Conservation (phyloP, 1,140 invertebrate species). For the Caenorhabditis inopinata region DNA sequence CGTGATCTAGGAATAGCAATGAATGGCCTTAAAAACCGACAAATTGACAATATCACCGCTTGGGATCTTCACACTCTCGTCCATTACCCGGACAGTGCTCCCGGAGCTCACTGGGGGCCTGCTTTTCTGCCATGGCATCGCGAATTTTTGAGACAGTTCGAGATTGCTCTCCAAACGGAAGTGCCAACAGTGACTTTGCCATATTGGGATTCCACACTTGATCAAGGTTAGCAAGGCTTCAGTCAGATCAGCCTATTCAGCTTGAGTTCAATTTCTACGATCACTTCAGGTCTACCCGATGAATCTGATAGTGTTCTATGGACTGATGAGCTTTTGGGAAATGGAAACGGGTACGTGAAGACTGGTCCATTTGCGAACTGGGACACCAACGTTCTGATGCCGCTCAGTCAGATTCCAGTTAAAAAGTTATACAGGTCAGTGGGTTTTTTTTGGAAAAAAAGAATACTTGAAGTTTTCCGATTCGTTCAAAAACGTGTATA, state of each 20-base stretch:
- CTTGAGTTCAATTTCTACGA: too few species aligned
- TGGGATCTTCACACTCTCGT: conserved; percentile 65
- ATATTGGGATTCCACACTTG: conserved; percentile 67
- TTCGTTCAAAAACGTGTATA: not conserved
- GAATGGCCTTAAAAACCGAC: conserved; percentile 59
- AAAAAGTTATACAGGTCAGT: conserved; percentile 62
- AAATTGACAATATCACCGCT: conserved; percentile 61
- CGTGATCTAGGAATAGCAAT: conserved; percentile 54
- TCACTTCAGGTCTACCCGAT: conserved; percentile 62
- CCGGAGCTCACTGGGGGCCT: conserved; percentile 63
- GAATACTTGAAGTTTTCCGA: not conserved
- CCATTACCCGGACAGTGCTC: conserved; percentile 65
- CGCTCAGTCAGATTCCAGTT: conserved; percentile 64
- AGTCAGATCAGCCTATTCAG: too few species aligned
- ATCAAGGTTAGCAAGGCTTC: conserved; percentile 58
- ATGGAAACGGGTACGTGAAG: conserved; percentile 67
- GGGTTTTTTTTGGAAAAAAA: not conserved
- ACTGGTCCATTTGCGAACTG: conserved; percentile 65
- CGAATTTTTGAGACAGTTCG: conserved; percentile 64
- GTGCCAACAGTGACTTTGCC: conserved; percentile 58
- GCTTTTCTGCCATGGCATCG: conserved; percentile 65
- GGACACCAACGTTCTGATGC: conserved; percentile 65
- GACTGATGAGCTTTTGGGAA: conserved; percentile 66
- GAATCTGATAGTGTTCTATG: conserved; percentile 63
- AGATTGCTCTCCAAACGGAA: conserved; percentile 60